Percentiles rank a stretch among this genome's conserved stretches.
These are phyloP conservation scores for Anguilla megastoma DNA, from an alignment of 2,797 vertebrate genomes.

Conservation along the genomic window DNA sequence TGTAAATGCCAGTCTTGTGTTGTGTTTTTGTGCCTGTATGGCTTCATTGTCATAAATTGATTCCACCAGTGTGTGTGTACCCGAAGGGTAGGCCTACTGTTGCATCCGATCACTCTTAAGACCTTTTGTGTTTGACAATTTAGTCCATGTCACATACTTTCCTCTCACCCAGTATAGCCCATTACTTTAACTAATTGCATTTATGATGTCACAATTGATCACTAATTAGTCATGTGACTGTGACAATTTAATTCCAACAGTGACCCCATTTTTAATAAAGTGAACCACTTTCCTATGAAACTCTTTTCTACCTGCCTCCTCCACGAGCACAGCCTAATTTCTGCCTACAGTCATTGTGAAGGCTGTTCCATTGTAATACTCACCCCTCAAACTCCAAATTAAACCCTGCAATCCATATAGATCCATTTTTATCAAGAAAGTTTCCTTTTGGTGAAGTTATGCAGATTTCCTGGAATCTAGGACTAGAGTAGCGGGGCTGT, in stretches of 20 bases:
- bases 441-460: background rate
- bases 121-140: too few species aligned
- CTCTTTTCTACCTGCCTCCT: background rate
- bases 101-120: too few species aligned
- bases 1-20: too few species aligned
- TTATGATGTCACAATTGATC: background rate
- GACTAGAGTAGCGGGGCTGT: background rate
- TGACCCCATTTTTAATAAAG: background rate
- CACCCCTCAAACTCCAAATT: background rate
- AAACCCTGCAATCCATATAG: background rate
- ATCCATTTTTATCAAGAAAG: background rate
- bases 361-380: background rate
- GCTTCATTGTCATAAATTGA: too few species aligned
- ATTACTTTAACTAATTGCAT: too few species aligned
- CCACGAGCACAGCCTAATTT: background rate
- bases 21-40: too few species aligned
- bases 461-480: background rate
- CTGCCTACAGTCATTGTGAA: background rate
- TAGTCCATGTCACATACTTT: background rate
- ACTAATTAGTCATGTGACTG: background rate
- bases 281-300: background rate
- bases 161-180: too few species aligned
- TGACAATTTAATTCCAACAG: background rate
- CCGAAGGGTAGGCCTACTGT: too few species aligned
- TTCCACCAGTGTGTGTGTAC: too few species aligned